A percentile compares a stretch with the other conserved stretches of the same genome.
Evolutionary conservation across 2,888 invertebrate genomes (phyloP).

Genomic region (Agrotis exclamationis): DNA sequence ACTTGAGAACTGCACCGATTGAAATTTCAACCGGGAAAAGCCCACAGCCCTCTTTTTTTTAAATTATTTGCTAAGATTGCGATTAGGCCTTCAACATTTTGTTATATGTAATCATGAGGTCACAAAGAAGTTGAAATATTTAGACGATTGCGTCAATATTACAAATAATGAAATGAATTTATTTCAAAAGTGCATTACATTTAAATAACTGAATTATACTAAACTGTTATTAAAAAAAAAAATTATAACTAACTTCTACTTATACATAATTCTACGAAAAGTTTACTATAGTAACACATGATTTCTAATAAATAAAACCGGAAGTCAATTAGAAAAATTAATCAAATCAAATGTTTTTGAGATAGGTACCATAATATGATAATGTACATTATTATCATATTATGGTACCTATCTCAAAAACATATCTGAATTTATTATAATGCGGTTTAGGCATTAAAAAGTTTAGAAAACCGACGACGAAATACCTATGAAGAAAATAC

Average conservation of each 20-base stretch:
- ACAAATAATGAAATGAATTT: slow-evolving; percentile 3
- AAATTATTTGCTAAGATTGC: background rate
- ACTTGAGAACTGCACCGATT: too few species aligned
- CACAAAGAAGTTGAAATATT: background rate
- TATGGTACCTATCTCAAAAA: slow-evolving; percentile 11
- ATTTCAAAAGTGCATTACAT: slow-evolving; percentile 38
- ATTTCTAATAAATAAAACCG: slow-evolving; percentile 20
- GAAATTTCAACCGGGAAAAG: too few species aligned
- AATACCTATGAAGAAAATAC: background rate
- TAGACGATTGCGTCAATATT: slow-evolving; percentile 10
- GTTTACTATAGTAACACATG: too few species aligned
- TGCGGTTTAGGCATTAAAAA: background rate
- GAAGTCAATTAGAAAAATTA: background rate
- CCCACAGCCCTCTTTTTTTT: too few species aligned
- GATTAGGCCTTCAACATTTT: background rate
- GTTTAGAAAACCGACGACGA: slow-evolving; percentile 13
- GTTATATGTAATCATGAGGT: slow-evolving; percentile 12
- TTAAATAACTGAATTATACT: slow-evolving; percentile 10
- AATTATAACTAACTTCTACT: too few species aligned
- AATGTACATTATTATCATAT: slow-evolving; percentile 3
- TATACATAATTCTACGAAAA: background rate
- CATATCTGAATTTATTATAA: slow-evolving; percentile 22
- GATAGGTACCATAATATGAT: too few species aligned
- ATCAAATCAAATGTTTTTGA: too few species aligned
- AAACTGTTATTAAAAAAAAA: too few species aligned